Percentiles rank a stretch among this genome's conserved stretches.
Evolutionary conservation across 1,140 invertebrate species (phyloP).

Genomic region (Oryzaephilus surinamensis): DNA sequence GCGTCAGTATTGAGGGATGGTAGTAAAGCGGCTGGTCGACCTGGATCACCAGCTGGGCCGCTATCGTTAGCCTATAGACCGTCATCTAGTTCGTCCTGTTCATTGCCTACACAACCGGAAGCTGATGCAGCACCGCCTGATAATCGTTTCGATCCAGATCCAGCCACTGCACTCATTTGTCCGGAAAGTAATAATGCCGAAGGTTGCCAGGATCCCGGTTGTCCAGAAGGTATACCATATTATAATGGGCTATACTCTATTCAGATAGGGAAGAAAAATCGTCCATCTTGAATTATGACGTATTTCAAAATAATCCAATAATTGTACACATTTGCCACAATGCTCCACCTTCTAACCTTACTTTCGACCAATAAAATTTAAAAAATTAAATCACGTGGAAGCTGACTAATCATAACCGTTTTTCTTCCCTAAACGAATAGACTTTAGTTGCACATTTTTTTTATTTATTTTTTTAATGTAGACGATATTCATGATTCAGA

Average conservation of each 20-base stretch:
- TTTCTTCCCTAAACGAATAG: too few relatives aligned
- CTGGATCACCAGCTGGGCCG: slow-evolving; percentile 27
- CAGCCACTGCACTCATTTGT: slow-evolving; percentile 32
- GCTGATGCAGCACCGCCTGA: slow-evolving; percentile 29
- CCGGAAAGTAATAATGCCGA: slow-evolving; percentile 29
- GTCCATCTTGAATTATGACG: too few relatives aligned
- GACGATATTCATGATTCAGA: too few relatives aligned
- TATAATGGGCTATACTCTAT: slow-evolving; percentile 2
- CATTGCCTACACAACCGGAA: slow-evolving; percentile 29
- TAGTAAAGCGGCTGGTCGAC: slow-evolving; percentile 42
- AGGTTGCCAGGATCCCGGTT: slow-evolving; percentile 34
- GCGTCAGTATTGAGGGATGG: slow-evolving; percentile 58
- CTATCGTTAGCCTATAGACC: slow-evolving; percentile 29
- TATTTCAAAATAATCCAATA: too few relatives aligned
- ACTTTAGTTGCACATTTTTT: too few relatives aligned
- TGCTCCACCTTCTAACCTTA: too few relatives aligned
- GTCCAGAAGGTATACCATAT: slow-evolving; percentile 43
- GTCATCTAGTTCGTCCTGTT: slow-evolving; percentile 28
- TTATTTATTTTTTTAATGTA: slow-evolving; percentile 1
- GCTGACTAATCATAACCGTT: too few relatives aligned
- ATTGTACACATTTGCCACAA: too few relatives aligned
- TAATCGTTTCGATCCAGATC: slow-evolving; percentile 30
- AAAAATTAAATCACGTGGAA: too few relatives aligned
- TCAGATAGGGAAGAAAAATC: too few relatives aligned
- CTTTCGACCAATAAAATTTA: too few relatives aligned